Conservation (phyloP, 2,888 invertebrate species). For the Drosophila mettleri region DNA sequence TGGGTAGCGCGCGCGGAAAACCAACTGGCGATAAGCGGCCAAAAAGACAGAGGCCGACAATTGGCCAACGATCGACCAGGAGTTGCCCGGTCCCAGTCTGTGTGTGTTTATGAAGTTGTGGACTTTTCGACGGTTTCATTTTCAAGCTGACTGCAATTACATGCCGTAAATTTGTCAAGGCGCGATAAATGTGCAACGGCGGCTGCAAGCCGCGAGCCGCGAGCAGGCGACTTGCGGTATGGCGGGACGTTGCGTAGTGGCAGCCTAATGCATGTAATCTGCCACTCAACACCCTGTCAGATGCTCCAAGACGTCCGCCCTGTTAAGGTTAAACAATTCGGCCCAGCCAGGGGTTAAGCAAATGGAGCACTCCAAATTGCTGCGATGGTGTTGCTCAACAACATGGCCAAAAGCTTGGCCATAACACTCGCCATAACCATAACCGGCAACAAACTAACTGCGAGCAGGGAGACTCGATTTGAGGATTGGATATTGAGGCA, state of each 20-base stretch:
- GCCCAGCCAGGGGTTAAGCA: constrained; percentile 31
- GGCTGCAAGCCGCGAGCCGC: constrained; percentile 16
- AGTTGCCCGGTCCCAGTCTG: constrained; percentile 32
- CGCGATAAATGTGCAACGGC: constrained; percentile 72
- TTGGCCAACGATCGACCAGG: constrained; percentile 36
- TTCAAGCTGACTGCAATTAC: constrained; percentile 79
- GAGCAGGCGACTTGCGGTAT: not conserved
- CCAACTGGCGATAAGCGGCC: constrained; percentile 47
- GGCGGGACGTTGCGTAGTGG: constrained; percentile 42
- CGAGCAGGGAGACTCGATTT: constrained; percentile 2
- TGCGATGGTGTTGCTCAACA: constrained; percentile 2
- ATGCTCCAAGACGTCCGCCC: constrained; percentile 39
- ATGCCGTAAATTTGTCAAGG: constrained; percentile 83
- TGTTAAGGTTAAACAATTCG: constrained; percentile 71
- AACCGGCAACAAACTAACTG: constrained; percentile 52
- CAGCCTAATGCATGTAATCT: constrained; percentile 82
- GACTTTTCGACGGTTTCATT: constrained; percentile 73
- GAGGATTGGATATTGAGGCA: constrained; percentile 5
- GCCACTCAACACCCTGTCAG: constrained; percentile 80
- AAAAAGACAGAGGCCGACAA: constrained; percentile 37
- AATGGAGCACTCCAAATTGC: constrained; percentile 25
- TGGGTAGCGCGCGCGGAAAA: constrained; percentile 66
- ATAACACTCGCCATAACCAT: constrained; percentile 33
- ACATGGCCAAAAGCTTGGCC: constrained; percentile 24
- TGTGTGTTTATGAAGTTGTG: constrained; percentile 76